Base-by-base conservation (phyloP, 2,797 vertebrate genomes). In the Artibeus lituratus region DNA sequence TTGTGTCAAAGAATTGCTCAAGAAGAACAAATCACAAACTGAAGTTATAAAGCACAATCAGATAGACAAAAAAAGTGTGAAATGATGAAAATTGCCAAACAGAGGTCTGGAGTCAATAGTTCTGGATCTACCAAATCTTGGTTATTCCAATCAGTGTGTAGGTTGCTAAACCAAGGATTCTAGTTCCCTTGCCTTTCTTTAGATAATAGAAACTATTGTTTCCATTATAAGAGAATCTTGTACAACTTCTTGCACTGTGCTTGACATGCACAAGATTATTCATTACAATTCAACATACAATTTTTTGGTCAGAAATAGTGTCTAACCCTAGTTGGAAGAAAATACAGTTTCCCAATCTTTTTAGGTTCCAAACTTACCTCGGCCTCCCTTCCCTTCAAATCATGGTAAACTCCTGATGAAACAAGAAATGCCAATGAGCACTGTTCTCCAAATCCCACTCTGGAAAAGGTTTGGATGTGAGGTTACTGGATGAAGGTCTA, bases 401-500 rank as follows among this genome's bases (percentile, higher is more conserved):
- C 22, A 42, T n/a, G 26, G 10, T 73, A 5, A 3, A 16, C 26
- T 55, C 7, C 44, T 32, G n/a, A 10, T 26, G 29, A 51, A 89
- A 62, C 14, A 77, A 65, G 55, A 89, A 85, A 77, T 47, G 42
- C 37, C 44, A 9, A 39, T 69, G n/a, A 84, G 21, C 18, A 39
- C 39, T 81, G 53, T 59, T 90, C 78, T 89, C 49, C 19, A 70
- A 53, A 80, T 67, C 59, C 80, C 78, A 26, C 15, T 21, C 19
- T 78, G 72, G 85, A 91, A 57, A 81, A 69, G 70, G 59, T 94
- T 77, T 91, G 70, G 49, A 73, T 97, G 51, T 78, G 96, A 91
- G 84, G 55, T 67, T 83, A 24, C 62, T 73, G 73, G 82, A 94
- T 42, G 24, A 84, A 96, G 22, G 26, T 72, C 90, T 96, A 16